Evolutionary conservation across 2,888 invertebrate species (phyloP), one percentile per base, ranked within the genome.

Genomic region (Conistra vaccinii): DNA sequence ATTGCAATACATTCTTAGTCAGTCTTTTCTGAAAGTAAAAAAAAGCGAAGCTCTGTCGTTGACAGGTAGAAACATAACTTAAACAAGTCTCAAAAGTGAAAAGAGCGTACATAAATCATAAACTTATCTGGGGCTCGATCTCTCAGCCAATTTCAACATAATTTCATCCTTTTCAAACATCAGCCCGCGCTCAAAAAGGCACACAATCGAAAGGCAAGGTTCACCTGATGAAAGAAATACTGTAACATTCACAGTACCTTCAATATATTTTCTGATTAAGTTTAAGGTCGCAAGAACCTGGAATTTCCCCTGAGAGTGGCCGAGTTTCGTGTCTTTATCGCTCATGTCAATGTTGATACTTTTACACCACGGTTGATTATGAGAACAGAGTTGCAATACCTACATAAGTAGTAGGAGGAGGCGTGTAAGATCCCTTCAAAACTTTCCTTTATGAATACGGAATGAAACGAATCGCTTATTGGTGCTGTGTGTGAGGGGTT

Each of bases 231-330:
- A 86, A 87, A 88, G 80, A 85, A 88, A 89, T 80, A 75, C 80
- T 69, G 61, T 81, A 60, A 79, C 76, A 57, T 83, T 73, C 62
- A 61, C 65, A 58, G 55, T 45, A 68, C 83, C 86, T 83, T 79
- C 87, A 85, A 86, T 89, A 83, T 80, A 80, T 90, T 89, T 91
- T 91, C 85, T 91, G 90, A 92, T 91, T 90, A 91, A 87, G 84
- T 90, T 84, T 80, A 88, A 88, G 90, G 89, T 87, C 85, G 83
- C 86, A 87, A 88, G 90, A 84, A 91, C 87, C 86, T 87, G 88
- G 87, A 92, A 93, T 93, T 93, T 93, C 93, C 93, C 93, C 67
- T 1, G 92, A 87, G 93, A 85, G 77, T 85, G 85, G 80, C 85
- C 89, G 88, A 90, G 88, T 90, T 90, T 89, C 80, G 86, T 83